Conservation (phyloP, 2,888 invertebrate species). For the Pyrochroa serraticornis region DNA sequence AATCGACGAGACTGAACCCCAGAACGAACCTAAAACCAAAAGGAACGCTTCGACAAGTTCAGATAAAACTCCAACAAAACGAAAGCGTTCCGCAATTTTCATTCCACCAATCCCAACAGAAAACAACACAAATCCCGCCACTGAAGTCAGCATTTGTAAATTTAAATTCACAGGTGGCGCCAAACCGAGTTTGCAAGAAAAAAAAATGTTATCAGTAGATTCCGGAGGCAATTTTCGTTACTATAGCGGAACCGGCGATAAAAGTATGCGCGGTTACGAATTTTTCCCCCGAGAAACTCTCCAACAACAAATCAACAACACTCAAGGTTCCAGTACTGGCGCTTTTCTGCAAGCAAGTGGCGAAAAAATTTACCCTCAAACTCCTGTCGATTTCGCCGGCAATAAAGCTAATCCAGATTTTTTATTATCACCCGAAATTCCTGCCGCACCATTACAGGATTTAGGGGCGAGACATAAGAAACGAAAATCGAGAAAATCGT, state of each 20-base stretch:
- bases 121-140: constrained; percentile 76
- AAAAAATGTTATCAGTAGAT: constrained; percentile 90
- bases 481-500: constrained; percentile 79
- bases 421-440: constrained; percentile 50
- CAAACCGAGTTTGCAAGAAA: constrained; percentile 86
- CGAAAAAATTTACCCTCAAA: constrained; percentile 59
- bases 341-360: constrained; percentile 62
- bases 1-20: constrained; percentile 53
- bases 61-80: constrained; percentile 64
- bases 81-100: constrained; percentile 83
- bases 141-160: constrained; percentile 84
- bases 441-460: constrained; percentile 35
- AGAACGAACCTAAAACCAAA: constrained; percentile 52
- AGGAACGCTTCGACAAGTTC: constrained; percentile 53
- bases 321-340: constrained; percentile 61
- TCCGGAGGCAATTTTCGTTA: constrained; percentile 85
- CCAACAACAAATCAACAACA: constrained; percentile 65
- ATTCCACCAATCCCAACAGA: constrained; percentile 82
- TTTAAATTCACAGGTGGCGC: constrained; percentile 93
- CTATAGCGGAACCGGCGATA: constrained; percentile 84
- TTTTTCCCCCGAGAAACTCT: constrained; percentile 76
- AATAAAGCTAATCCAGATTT: constrained; percentile 49
- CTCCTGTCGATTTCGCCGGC: constrained; percentile 49
- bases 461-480: constrained; percentile 58
- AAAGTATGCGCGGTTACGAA: constrained; percentile 77